Base-by-base conservation (phyloP, 2,113 vertebrate species). In the Salvelinus alpinus region DNA sequence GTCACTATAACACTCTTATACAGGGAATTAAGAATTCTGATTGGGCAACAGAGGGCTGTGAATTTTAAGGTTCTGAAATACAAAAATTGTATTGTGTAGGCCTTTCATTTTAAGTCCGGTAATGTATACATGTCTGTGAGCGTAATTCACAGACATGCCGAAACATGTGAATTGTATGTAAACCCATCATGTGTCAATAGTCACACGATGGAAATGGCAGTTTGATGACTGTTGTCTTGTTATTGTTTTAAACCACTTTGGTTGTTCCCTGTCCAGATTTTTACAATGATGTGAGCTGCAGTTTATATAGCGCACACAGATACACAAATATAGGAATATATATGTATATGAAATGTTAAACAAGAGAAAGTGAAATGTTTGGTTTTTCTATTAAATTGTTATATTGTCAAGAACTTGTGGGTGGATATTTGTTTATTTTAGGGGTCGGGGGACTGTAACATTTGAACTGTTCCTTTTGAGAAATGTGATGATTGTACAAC, bases 331-430 rank as follows among this genome's bases (percentile, higher is more conserved):
- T 91, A 92, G 91, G 87, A 91, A 91, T 89, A 92, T 91, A 91
- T 84, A 88, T 90, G 88, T 87, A 79, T 84, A 91, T 90, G 89
- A 92, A 90, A 91, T 91, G 89, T 90, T 88, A 81, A 91, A 87
- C 14, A 48, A 89, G 77, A 88, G 59, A 84, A 78, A 87, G 75
- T 80, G 18, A 89, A 72, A 72, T 87, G 86, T 89, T 88, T 89
- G 77, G 14, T 86, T 92, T 94, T 94, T 94, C 74, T 93, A 93
- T 89, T 94, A 93, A 94, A 94, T 92, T 92, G 86, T 88, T 93
- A 88, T 88, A 88, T 90, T 90, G 88, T 89, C 67, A 75, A 82
- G 83, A 84, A 74, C 4, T 51, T 16, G 51, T 54, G 51, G 3
- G 51, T 54, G 1, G 16, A 54, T 54, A 18, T 44, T 44, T 4